These are phyloP conservation scores for Sarcophaga peregrina DNA, from an alignment of 1,140 invertebrate species.

Conservation along the genomic window DNA sequence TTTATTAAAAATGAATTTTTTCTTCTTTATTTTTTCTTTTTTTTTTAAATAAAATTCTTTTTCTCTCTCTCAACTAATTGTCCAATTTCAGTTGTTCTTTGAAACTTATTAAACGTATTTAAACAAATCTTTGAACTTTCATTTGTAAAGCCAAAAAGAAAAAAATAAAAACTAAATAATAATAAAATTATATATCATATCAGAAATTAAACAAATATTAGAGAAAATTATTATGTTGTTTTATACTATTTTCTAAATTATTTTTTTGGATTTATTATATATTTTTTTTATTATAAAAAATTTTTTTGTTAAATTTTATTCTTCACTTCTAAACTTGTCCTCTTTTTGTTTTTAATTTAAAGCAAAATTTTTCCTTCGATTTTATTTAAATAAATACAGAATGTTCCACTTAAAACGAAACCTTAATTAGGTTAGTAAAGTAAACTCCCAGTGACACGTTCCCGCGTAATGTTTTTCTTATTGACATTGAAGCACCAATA, in stretches of 20 bases:
- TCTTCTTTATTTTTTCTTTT: neutral
- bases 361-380: too few relatives aligned
- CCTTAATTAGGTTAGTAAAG: too few relatives aligned
- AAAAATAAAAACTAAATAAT: neutral
- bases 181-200: neutral
- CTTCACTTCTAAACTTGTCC: too few relatives aligned
- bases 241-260: neutral
- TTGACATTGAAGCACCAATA: too few relatives aligned
- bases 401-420: too few relatives aligned
- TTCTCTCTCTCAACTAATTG: neutral
- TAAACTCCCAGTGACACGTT: too few relatives aligned
- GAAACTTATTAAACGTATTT: too few relatives aligned
- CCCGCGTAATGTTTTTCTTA: too few relatives aligned
- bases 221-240: constrained; percentile 3
- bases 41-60: neutral
- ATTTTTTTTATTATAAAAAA: neutral
- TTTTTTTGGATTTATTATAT: too few relatives aligned
- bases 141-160: neutral
- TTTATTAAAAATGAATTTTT: neutral
- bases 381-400: too few relatives aligned
- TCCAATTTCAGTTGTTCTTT: constrained; percentile 24
- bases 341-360: too few relatives aligned
- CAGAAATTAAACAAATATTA: neutral
- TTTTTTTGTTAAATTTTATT: neutral
- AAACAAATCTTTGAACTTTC: too few relatives aligned